Evolutionary conservation across 2,113 vertebrate species (phyloP), one percentile per base, ranked within the genome.

Genomic region (Tonatia bakeri): DNA sequence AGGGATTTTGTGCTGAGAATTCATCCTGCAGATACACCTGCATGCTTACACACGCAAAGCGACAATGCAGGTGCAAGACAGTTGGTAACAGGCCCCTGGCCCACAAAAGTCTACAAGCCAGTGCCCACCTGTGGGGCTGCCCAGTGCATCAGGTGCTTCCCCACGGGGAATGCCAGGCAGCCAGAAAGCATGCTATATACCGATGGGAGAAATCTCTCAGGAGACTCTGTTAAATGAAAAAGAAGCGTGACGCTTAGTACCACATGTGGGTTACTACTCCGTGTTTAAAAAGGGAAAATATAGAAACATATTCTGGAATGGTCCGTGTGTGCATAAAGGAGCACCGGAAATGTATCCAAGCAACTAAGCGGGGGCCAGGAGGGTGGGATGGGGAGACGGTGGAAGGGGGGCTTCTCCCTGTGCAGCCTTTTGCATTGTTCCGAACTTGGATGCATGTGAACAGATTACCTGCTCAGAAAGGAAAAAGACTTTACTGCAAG

Each of bases 361-460:
- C 33, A 31, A 45, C 13, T 61, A 47, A 65, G 69, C 1, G 7
- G 26, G 11, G 15, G 12, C 8, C 28, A 4, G 9, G 47, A 50
- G 20, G 16, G 3, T 6, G 5, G 12, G 17, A 15, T 0, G 5
- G 14, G 45, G 31, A 7, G 11, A 24, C 0, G 0, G 3, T 19
- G 1, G 4, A 8, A 54, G 64, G 52, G 52, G 56, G 47, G 33
- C 33, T 75, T 45, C 64, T 43, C 31, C 26, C 4, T 3, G 22
- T 17, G 22, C 0, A 50, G 52, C 19, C 40, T 40, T 77, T 79
- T 50, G 69, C 38, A 19, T n/a, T 20, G 52, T n/a, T 73, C 64
- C 26, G 38, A 45, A 38, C 65, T 67, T 19, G 45, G 26, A 81
- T 10, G 33, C 12, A 3, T n/a, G 14, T 28, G 26, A 33, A 56